These are phyloP conservation scores for Nebria brevicollis DNA, from an alignment of 2,888 invertebrate genomes.

Conservation along the genomic window DNA sequence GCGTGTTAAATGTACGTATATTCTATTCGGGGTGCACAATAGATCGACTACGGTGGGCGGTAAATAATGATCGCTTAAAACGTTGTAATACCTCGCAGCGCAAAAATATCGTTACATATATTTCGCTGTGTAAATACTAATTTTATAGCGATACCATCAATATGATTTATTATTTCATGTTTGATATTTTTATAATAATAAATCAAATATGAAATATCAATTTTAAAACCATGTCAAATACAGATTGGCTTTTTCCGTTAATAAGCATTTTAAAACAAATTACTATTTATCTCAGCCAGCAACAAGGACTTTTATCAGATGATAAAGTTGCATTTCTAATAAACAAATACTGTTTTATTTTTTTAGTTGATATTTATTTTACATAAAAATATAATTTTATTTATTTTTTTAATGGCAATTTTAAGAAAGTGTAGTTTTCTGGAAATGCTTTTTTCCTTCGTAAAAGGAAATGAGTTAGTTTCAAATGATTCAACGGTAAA, in stretches of 20 bases:
- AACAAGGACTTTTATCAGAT: no score
- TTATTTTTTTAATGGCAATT: no score
- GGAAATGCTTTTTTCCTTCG: no score
- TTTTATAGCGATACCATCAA: constrained; percentile 32
- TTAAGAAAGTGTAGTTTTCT: no score
- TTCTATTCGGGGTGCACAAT: constrained; percentile 15
- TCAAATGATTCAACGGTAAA: not conserved
- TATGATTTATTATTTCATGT: constrained; percentile 29
- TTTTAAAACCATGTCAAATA: constrained; percentile 6
- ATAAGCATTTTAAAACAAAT: constrained; percentile 9
- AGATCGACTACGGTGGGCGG: constrained; percentile 25
- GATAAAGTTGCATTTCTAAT: no score
- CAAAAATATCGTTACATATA: constrained; percentile 37
- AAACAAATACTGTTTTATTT: no score
- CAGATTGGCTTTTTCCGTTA: not conserved
- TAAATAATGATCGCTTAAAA: constrained; percentile 37
- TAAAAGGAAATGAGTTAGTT: not conserved
- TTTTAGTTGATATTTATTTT: no score
- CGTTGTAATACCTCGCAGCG: constrained; percentile 24
- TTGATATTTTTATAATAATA: constrained; percentile 17
- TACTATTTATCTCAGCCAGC: not conserved
- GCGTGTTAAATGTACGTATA: not conserved
- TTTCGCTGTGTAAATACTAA: constrained; percentile 35
- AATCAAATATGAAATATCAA: constrained; percentile 21
- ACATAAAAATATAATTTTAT: no score